Evolutionary conservation across 2,797 vertebrate genomes (phyloP), one percentile per base, ranked within the genome.

Genomic region (Crocodylus rhombifer): DNA sequence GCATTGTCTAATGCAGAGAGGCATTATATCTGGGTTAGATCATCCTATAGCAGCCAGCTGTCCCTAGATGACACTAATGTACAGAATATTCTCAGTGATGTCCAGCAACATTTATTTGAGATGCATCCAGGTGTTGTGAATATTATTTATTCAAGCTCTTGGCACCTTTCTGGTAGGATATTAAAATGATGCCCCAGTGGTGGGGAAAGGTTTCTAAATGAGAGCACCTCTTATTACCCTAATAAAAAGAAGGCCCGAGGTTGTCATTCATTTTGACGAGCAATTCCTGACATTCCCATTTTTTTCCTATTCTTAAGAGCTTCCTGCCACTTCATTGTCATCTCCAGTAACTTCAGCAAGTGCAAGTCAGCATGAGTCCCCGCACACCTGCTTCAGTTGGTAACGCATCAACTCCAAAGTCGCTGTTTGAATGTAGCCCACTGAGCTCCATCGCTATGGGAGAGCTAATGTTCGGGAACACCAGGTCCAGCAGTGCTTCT

Each of bases 381-480:
- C 88, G 60, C 83, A 81, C 23, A 28, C n/a, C 16, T 26, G 8
- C 61, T 0, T 10, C 1, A 3, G 84, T 56, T 30, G n/a, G n/a
- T 82, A 51, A 6, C 56, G 77, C 81, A 62, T 87, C 69, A 14
- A 2, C 95, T 95, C 93, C 90, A 89, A 83, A 86, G 86, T 26
- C 81, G 42, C 56, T 1, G 28, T 65, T 65, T 20, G 1, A 74
- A 36, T 25, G 6, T 0, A 4, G 23, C 33, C 64, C 65, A 9
- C 87, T 36, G 91, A 67, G 84, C 0, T 2, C 56, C 18, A 28
- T 87, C 14, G 0, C 82, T 76, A 5, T 25, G 17, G 77, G 79
- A 90, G 85, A 7, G 60, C 65, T 77, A 3, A 3, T 73, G 85
- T 42, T 89, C 18, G 4, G 88, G 80, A 30, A 21, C 13, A 3